phyloP scores from a whole-genome alignment of 2,888 invertebrate genomes.

The Junonia oenone region DNA sequence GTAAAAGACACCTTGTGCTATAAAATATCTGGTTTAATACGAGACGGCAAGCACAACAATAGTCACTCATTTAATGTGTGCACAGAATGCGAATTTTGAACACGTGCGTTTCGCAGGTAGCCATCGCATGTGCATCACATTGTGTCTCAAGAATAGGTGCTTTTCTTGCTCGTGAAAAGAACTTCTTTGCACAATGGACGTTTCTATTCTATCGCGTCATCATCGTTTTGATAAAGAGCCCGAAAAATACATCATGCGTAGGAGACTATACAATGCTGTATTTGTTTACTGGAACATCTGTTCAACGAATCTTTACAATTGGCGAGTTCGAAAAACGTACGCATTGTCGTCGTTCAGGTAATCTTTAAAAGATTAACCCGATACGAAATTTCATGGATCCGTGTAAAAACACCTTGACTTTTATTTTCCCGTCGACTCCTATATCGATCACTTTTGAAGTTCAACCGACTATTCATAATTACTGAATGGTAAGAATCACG shows the following conservation, averaged over 20 bases:
- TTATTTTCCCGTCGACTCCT: constrained; percentile 34
- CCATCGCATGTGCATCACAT: constrained; percentile 69
- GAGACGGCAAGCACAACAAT: constrained; percentile 39
- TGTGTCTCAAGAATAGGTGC: constrained; percentile 61
- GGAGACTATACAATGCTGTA: constrained; percentile 59
- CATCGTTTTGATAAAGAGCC: constrained; percentile 59
- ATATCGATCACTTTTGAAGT: constrained; percentile 9
- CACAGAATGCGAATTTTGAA: constrained; percentile 61
- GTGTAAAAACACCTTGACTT: constrained; percentile 64
- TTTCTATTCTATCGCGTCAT: constrained; percentile 51
- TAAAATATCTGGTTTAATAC: constrained; percentile 43
- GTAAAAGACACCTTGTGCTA: constrained; percentile 44
- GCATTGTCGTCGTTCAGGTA: constrained; percentile 61
- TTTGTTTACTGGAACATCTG: constrained; percentile 75
- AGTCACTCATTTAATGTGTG: constrained; percentile 47
- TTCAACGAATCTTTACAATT: constrained; percentile 42
- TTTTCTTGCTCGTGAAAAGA: constrained; percentile 60
- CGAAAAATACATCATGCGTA: constrained; percentile 69
- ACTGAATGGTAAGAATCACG: constrained; percentile 29
- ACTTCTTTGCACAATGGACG: constrained; percentile 69
- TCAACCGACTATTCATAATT: constrained; percentile 11
- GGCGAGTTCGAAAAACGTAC: constrained; percentile 56
- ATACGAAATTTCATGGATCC: constrained; percentile 57
- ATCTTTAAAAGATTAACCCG: constrained; percentile 75
- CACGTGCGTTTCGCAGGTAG: constrained; percentile 76